Evolutionary conservation across 2,113 vertebrate genomes (phyloP), one percentile per base, ranked within the genome.

Genomic region (Petromus typicus): DNA sequence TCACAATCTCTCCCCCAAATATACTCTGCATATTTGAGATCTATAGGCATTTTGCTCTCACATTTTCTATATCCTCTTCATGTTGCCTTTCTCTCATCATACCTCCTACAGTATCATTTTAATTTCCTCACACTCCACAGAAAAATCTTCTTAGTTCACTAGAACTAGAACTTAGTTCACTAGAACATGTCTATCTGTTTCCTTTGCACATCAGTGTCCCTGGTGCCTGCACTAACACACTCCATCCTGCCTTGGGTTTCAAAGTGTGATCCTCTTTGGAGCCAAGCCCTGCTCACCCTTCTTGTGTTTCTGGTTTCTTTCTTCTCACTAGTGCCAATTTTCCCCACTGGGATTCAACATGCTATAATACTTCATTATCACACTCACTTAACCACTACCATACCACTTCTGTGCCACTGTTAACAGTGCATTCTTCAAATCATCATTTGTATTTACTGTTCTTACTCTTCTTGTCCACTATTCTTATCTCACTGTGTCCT

Each of bases 211-310:
- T 20, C 59, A 2, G 5, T 3, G 4, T 10, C 34, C 34, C n/a
- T 7, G 63, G 27, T 3, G 1, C 69, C 73, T 86, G 25, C 25
- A 57, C 45, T 27, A 10, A 3, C 10, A 17, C 0, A 10, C 13
- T 51, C 59, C 23, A 20, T 20, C 12, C 43, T 59, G 57, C 18
- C 66, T 22, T 34, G 0, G 13, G 7, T 75, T 86, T 75, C 57
- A 48, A 3, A 3, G 27, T 51, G 45, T 66, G 37, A 57, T 83
- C 51, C 20, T 30, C 13, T 25, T 7, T 18, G 32, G 23, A 54
- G 22, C 16, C 57, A 71, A 32, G 2, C 14, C 40, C 16, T 27
- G 27, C 14, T 2, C 25, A 34, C 43, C 0, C 59, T 71, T 73
- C 12, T 34, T 64, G 57, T 73, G 73, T 73, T 48, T 12, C 4